A percentile compares a stretch with the other conserved stretches of the same genome.
Conservation (phyloP, 1,140 invertebrate genomes). For the Whitmania pigra region DNA sequence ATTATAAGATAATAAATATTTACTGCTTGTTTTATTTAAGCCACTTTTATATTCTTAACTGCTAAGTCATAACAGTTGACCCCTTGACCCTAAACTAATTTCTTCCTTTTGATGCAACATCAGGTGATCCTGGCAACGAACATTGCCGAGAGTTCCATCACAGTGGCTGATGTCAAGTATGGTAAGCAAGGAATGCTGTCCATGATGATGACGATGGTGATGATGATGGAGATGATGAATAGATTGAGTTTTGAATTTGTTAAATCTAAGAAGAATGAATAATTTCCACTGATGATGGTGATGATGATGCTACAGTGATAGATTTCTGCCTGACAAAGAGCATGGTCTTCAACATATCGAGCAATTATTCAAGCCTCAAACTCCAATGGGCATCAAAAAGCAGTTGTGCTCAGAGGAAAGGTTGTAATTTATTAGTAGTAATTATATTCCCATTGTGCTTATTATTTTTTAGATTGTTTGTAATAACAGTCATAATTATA, state of each 20-base stretch:
- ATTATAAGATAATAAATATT: no score
- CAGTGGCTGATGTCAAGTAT: constrained; percentile 62
- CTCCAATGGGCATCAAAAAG: constrained; percentile 75
- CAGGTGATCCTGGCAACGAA: constrained; percentile 43
- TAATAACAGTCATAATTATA: background rate
- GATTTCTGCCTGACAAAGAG: constrained; percentile 87
- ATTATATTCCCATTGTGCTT: background rate
- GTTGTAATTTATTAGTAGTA: constrained; percentile 26
- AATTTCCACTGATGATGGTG: background rate
- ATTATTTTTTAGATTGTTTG: background rate
- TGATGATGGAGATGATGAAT: constrained; percentile 3
- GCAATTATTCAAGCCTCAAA: constrained; percentile 66
- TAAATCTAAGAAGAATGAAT: no score
- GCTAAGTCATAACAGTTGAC: background rate
- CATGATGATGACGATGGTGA: background rate
- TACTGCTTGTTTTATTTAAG: background rate
- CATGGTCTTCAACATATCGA: constrained; percentile 56
- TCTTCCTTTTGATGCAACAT: background rate
- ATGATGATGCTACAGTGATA: constrained; percentile 55
- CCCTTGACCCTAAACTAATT: background rate
- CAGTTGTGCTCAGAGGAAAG: constrained; percentile 73
- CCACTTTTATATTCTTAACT: no score
- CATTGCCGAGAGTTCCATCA: constrained; percentile 44
- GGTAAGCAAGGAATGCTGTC: constrained; percentile 39
- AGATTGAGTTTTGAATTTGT: no score